phyloP scores from a whole-genome alignment of 2,113 vertebrate species.

The Cyprinodon brontotheroides region DNA sequence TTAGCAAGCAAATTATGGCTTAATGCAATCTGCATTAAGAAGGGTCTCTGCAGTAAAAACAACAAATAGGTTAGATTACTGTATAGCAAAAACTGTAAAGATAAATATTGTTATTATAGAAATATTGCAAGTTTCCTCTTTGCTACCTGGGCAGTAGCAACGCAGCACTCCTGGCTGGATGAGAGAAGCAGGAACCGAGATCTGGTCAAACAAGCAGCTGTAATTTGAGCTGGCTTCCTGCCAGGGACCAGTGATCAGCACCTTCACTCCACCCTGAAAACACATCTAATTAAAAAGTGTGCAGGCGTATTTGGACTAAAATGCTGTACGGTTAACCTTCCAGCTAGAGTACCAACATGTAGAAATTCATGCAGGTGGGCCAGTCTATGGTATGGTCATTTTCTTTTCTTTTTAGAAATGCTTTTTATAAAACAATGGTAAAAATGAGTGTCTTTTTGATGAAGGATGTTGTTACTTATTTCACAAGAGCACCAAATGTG shows the following conservation, averaged over 20 bases:
- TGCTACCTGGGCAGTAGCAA: conserved; percentile 97
- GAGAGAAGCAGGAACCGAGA: conserved; percentile 96
- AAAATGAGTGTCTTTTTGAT: no score
- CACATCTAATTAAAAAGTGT: conserved; percentile 25
- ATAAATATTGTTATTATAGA: background rate
- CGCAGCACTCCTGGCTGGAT: conserved; percentile 97
- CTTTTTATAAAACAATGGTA: no score
- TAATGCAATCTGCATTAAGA: background rate
- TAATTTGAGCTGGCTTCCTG: conserved; percentile 97
- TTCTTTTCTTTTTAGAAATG: no score
- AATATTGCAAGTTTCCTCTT: background rate
- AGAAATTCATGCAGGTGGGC: conserved; percentile 6
- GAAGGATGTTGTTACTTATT: no score
- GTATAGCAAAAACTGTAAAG: background rate
- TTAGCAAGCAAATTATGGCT: background rate
- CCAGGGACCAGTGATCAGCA: conserved; percentile 98
- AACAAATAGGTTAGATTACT: no score
- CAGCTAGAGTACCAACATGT: conserved; percentile 51
- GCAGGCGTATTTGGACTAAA: background rate
- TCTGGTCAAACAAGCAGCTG: conserved; percentile 98
- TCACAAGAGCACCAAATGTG: no score
- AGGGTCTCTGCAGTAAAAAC: background rate
- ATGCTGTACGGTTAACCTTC: conserved; percentile 15
- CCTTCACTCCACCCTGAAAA: conserved; percentile 95
- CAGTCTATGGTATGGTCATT: no score